Evolutionary conservation across 2,113 vertebrate genomes (phyloP).

Genomic region (Syngnathus floridae): DNA sequence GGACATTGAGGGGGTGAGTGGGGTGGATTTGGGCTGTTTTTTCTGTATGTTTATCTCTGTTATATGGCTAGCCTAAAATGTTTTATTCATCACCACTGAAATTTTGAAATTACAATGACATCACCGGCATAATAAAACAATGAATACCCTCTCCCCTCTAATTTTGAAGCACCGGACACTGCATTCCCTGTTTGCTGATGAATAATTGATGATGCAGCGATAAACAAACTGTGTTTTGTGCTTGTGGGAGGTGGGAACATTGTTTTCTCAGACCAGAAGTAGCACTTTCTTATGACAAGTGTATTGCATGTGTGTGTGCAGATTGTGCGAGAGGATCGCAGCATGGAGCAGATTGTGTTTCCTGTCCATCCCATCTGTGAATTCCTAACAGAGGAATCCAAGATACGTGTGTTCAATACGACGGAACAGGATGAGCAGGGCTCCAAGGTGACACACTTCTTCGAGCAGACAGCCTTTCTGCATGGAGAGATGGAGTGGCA

Average conservation of each 20-base stretch:
- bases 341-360: constrained; percentile 98
- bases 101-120: too few species aligned
- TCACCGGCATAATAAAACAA: too few species aligned
- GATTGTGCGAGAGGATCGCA: constrained; percentile 93
- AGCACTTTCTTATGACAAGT: not conserved
- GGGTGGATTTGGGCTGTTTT: too few species aligned
- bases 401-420: constrained; percentile 86
- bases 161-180: too few species aligned
- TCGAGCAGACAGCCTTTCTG: constrained; percentile 88
- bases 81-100: too few species aligned
- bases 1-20: too few species aligned
- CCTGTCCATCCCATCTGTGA: constrained; percentile 91
- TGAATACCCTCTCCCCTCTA: too few species aligned
- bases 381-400: constrained; percentile 91
- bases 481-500: constrained; percentile 99
- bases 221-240: not conserved
- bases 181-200: too few species aligned
- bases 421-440: constrained; percentile 97
- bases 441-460: constrained; percentile 98
- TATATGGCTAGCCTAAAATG: too few species aligned
- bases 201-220: not conserved
- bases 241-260: too few species aligned
- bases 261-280: too few species aligned
- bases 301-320: constrained; percentile 37
- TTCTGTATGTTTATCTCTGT: too few species aligned